Conservation (phyloP, 2,113 vertebrate genomes). For the Alouatta palliata region DNA sequence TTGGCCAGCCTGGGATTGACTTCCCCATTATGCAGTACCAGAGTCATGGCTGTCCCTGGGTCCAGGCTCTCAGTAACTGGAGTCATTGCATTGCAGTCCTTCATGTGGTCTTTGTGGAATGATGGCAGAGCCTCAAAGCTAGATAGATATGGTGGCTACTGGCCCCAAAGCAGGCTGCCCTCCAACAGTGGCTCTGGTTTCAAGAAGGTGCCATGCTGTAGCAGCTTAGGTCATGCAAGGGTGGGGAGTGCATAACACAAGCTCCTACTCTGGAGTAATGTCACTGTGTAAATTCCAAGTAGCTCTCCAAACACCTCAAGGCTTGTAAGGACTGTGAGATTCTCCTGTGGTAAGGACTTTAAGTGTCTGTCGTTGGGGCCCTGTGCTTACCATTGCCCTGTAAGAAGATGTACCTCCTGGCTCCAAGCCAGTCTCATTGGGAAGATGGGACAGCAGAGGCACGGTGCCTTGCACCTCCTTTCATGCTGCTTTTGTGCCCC, state of each 20-base stretch:
- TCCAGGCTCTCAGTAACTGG: background rate
- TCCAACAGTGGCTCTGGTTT: background rate
- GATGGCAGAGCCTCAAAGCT: background rate
- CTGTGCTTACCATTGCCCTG: background rate
- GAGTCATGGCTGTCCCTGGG: background rate
- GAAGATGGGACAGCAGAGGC: background rate
- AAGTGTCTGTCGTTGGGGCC: background rate
- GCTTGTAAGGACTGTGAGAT: background rate
- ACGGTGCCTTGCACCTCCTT: background rate
- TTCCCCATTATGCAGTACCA: background rate
- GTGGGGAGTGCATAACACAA: background rate
- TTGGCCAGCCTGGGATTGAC: background rate
- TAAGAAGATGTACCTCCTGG: background rate
- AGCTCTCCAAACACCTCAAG: background rate
- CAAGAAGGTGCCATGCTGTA: background rate
- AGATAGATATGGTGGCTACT: background rate
- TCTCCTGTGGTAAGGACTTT: background rate
- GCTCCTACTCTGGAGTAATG: background rate
- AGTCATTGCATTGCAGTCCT: background rate
- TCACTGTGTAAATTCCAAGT: background rate
- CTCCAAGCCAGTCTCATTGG: background rate
- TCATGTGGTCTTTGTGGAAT: background rate
- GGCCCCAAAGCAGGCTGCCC: background rate
- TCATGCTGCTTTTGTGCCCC: background rate
- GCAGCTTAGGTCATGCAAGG: background rate